Evolutionary conservation across 2,797 vertebrate species (phyloP), one percentile per base, ranked within the genome.

Genomic region (Sebastes nivosus): DNA sequence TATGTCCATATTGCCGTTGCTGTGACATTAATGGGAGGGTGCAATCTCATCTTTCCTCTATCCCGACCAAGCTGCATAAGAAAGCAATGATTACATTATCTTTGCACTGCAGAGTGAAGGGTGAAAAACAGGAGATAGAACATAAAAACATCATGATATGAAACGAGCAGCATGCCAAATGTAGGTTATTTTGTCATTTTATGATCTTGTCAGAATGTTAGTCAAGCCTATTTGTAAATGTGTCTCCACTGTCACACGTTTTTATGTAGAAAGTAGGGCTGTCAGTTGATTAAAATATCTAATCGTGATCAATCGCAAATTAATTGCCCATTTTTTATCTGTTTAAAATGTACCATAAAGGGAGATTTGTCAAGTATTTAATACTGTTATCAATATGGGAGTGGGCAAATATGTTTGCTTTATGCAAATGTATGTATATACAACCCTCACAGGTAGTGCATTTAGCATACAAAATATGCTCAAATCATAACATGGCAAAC

Each of bases 21-120:
- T 85, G 88, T 92, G 88, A 87, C 89, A 91, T 92, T 81, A 88
- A 79, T 83, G 65, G 85, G 82, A 78, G 81, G 67, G 34, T 71
- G 8, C 46, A 61, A 67, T 81, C 61, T 83, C 12, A 78, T 36
- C 8, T 75, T 63, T 77, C 76, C 60, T 74, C 30, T 18, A 27
- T 68, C 38, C 67, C 55, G 38, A 64, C 22, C 29, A 30, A 46
- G 36, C 38, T 42, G 6, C 42, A 50, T 50, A 20, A 50, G 42
- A 50, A n/a, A 7, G 42, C 42, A 67, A 60, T 12, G 24, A 63
- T 46, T 59, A 52, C 57, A 14, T 34, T 30, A 22, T 46, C 42
- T 46, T 72, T 77, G 24, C 34, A 63, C 36, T 57, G 54, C 59
- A 73, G 67, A 50, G 4, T 11, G 7, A 70, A 27, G 3, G 24